phyloP scores from a whole-genome alignment of 2,888 invertebrate species.

The Oxycera nigricornis region DNA sequence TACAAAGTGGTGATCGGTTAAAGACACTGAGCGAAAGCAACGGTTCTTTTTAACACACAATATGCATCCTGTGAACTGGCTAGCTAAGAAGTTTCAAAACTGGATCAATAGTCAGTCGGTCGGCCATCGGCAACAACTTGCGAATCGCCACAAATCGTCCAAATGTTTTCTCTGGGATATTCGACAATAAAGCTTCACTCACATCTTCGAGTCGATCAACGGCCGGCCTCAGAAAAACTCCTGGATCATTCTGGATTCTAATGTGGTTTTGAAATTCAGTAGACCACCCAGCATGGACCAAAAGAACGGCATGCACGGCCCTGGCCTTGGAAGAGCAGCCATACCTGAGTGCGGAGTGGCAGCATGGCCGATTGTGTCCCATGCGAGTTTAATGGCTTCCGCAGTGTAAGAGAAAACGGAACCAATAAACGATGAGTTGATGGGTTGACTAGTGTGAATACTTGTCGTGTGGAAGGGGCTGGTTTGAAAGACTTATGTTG shows the following conservation, averaged over 20 bases:
- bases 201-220: no score
- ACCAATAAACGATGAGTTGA: conserved; percentile 58
- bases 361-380: conserved; percentile 25
- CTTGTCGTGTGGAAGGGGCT: conserved; percentile 1
- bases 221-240: neutral
- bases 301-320: neutral
- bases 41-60: no score
- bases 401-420: conserved; percentile 61
- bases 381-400: conserved; percentile 63
- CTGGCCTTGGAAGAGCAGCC: neutral
- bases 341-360: neutral
- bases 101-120: neutral
- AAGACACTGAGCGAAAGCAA: no score
- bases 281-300: conserved; percentile 40
- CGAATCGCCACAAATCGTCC: neutral
- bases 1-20: no score
- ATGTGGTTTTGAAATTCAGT: neutral
- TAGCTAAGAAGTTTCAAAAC: no score
- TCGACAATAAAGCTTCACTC: no score
- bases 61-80: no score
- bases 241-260: conserved; percentile 5
- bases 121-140: neutral
- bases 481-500: conserved; percentile 4
- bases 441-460: neutral
- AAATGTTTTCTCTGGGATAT: no score